A percentile compares a stretch with the other conserved stretches of the same genome.
Evolutionary conservation across 2,888 invertebrate species (phyloP).

Genomic region (Pantelozetes paolii): DNA sequence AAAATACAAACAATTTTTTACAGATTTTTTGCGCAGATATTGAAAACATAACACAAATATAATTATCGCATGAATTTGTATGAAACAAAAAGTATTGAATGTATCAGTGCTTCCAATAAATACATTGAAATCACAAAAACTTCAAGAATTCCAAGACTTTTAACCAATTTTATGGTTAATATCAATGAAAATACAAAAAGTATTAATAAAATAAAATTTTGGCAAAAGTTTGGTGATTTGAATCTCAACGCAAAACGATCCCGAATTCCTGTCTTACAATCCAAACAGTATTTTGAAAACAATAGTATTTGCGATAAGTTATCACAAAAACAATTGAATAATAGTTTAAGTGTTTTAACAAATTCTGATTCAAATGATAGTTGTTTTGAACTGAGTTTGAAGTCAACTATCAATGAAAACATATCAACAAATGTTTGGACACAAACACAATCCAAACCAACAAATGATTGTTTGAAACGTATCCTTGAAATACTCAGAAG

Average conservation of each 20-base stretch:
- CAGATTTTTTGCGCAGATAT: too few relatives aligned
- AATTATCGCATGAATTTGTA: neutral
- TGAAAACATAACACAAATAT: too few relatives aligned
- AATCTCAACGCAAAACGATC: constrained; percentile 18
- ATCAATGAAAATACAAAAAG: neutral
- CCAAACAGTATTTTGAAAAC: neutral
- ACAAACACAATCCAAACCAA: constrained; percentile 16
- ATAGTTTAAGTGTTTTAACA: neutral
- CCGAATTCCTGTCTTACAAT: constrained; percentile 4
- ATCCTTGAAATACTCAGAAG: constrained; percentile 6
- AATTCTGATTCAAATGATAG: neutral
- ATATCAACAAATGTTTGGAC: neutral
- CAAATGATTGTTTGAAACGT: neutral
- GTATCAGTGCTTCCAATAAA: constrained; percentile 5
- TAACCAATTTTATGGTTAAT: neutral
- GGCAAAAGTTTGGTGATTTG: neutral
- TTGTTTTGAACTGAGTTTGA: neutral
- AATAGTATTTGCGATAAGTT: neutral
- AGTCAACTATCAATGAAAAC: neutral
- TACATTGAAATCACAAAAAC: too few relatives aligned
- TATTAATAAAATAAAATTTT: neutral
- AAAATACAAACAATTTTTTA: too few relatives aligned
- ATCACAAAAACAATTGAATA: neutral
- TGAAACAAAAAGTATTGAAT: neutral
- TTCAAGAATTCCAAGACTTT: constrained; percentile 23